Evolutionary conservation across 1,140 invertebrate species (phyloP), one percentile per base, ranked within the genome.

Genomic region (Charaxes varanes): DNA sequence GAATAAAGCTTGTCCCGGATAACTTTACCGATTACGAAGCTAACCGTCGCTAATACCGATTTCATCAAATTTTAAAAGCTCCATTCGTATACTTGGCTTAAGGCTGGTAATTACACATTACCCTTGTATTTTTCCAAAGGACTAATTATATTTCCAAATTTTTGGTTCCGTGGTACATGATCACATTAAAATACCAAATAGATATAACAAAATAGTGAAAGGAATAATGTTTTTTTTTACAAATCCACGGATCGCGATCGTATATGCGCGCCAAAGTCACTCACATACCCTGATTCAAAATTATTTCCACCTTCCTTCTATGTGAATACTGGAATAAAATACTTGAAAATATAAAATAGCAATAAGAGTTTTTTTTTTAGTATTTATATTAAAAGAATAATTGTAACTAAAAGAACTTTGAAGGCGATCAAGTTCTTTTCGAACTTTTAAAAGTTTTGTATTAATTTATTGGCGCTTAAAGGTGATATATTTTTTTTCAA

Each of bases 31-130:
- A 62, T 64, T 69, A 62, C 54, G 53, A 66, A 71, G 58, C 61
- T 65, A 64, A 67, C 57, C 61, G 56, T 49, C 62, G 59, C 59
- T 65, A 72, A 61, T 63, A 66, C 57, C 67, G 59, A 58, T 62
- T 67, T 63, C 59, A 61, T 65, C 66, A 60, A 53, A 59, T 59
- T 62, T 63, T 62, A 63, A 68, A 66, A 73, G 62, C 69, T 73
- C 62, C 68, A 51, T 58, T 82, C 78, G 78, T 82, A 82, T 82
- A 82, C 78, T 74, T 77, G 62, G 62, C 61, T 65, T 82, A 83
- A 83, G 79, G 79, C 79, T 65, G 54, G 78, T 72, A 79, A 82
- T 79, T 66, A 62, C 35, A 37, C 18, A 56, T 60, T 62, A 62
- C 58, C 56, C 37, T 49, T 56, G 33, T 34, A 43, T 48, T 45